These are phyloP conservation scores for Drosophila tristis DNA, from an alignment of 1,140 invertebrate species.

Conservation along the genomic window DNA sequence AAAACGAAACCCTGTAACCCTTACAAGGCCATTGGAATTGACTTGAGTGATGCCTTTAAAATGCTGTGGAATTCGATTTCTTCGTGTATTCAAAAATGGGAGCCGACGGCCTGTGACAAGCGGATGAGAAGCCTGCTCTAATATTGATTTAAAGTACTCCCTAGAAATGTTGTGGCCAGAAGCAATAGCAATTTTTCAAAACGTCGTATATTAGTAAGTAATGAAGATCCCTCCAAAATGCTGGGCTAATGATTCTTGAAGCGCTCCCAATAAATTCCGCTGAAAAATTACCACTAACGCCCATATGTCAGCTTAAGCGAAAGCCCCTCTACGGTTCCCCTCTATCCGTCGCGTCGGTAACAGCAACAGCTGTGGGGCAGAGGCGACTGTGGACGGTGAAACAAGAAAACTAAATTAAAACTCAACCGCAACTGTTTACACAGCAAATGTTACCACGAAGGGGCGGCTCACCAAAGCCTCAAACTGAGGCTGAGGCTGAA, in stretches of 20 bases:
- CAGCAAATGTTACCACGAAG: slow-evolving; percentile 79
- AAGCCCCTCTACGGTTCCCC: slow-evolving; percentile 25
- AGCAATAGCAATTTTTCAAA: slow-evolving; percentile 48
- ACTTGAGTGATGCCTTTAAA: slow-evolving; percentile 66
- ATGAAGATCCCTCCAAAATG: slow-evolving; percentile 38
- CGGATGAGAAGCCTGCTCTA: neutral
- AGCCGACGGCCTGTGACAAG: neutral
- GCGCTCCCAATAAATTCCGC: slow-evolving; percentile 67
- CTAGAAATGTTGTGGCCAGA: neutral
- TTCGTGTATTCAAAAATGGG: neutral
- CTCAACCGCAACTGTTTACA: slow-evolving; percentile 78
- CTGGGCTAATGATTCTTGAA: slow-evolving; percentile 64
- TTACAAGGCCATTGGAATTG: slow-evolving; percentile 16
- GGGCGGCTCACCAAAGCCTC: slow-evolving; percentile 45
- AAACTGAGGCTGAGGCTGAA: slow-evolving; percentile 10
- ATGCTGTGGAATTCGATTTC: slow-evolving; percentile 60
- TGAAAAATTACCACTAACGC: slow-evolving; percentile 79
- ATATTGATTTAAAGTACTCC: slow-evolving; percentile 5
- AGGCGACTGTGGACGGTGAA: slow-evolving; percentile 13
- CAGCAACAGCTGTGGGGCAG: slow-evolving; percentile 60
- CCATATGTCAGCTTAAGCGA: slow-evolving; percentile 78
- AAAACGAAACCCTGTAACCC: slow-evolving; percentile 21
- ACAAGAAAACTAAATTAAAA: slow-evolving; percentile 80
- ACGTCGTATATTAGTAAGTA: slow-evolving; percentile 29
- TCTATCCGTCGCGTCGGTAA: neutral